These are phyloP conservation scores for Cnemophilus loriae DNA, from an alignment of 2,113 vertebrate genomes.

Conservation along the genomic window DNA sequence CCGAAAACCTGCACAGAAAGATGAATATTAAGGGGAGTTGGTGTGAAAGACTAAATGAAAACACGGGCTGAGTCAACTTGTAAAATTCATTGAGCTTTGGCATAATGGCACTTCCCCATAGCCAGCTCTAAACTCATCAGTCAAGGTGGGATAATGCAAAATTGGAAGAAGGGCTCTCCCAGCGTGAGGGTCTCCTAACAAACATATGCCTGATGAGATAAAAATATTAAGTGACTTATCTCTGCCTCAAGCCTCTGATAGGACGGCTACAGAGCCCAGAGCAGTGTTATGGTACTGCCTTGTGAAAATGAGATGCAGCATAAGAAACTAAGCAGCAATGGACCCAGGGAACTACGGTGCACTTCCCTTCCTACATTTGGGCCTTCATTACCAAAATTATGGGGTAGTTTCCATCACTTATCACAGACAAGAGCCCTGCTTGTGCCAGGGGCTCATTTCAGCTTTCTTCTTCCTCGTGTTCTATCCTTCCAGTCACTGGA, in stretches of 20 bases:
- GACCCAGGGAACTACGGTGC: not conserved
- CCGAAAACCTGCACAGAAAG: not conserved
- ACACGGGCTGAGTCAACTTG: not conserved
- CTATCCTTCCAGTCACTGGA: not conserved
- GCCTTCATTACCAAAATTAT: not conserved
- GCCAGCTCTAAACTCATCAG: not conserved
- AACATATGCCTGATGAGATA: not conserved
- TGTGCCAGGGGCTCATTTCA: not conserved
- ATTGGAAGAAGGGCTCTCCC: not conserved
- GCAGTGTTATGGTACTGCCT: not conserved
- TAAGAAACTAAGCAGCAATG: not conserved
- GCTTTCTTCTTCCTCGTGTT: not conserved
- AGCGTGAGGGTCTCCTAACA: not conserved
- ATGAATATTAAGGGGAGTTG: not conserved
- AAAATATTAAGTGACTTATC: not conserved
- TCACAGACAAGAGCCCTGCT: not conserved
- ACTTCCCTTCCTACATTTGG: not conserved
- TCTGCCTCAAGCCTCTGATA: not conserved
- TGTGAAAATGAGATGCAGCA: not conserved
- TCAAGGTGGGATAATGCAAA: not conserved
- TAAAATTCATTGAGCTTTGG: not conserved
- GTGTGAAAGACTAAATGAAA: not conserved
- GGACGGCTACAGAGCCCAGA: not conserved
- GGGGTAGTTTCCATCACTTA: not conserved
- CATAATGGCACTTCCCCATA: not conserved